Percentiles rank a stretch among this genome's conserved stretches.
These are phyloP conservation scores for Prolemur simus DNA, from an alignment of 2,113 vertebrate genomes.

Conservation along the genomic window DNA sequence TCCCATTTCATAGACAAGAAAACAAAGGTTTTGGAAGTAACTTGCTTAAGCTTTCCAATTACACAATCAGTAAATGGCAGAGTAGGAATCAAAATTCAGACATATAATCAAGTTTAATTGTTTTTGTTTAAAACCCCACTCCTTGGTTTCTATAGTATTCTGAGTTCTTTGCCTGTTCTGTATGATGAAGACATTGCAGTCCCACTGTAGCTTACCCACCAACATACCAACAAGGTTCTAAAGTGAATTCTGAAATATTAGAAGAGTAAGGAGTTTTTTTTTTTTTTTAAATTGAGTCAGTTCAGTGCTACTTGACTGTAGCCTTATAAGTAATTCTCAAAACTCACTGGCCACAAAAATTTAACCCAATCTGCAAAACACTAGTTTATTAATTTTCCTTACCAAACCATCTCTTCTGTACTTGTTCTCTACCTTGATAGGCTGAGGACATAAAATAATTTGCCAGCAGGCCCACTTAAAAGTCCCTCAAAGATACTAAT, in stretches of 20 bases:
- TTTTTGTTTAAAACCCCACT: not conserved
- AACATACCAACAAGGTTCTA: not conserved
- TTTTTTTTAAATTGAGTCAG: not conserved
- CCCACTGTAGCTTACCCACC: not conserved
- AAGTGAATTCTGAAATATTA: conserved; percentile 14
- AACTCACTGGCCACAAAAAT: conserved; percentile 34
- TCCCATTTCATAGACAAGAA: not conserved
- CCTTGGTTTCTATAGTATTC: not conserved
- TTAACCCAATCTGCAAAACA: not conserved
- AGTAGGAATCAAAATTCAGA: not conserved
- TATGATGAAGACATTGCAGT: not conserved
- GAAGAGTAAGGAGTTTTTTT: not conserved
- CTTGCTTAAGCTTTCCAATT: conserved; percentile 45
- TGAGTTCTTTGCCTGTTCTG: not conserved
- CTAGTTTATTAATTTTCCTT: not conserved
- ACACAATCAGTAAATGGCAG: conserved; percentile 4
- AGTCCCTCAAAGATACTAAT: not conserved
- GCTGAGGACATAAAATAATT: conserved; percentile 32
- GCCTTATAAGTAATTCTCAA: not conserved
- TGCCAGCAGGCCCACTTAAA: not conserved
- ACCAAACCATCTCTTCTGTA: not conserved
- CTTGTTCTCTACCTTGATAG: not conserved
- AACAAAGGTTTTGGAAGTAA: conserved; percentile 35
- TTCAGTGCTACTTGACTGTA: not conserved
- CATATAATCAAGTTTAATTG: not conserved